phyloP scores from a whole-genome alignment of 2,113 vertebrate genomes.

The Lutjanus erythropterus region DNA sequence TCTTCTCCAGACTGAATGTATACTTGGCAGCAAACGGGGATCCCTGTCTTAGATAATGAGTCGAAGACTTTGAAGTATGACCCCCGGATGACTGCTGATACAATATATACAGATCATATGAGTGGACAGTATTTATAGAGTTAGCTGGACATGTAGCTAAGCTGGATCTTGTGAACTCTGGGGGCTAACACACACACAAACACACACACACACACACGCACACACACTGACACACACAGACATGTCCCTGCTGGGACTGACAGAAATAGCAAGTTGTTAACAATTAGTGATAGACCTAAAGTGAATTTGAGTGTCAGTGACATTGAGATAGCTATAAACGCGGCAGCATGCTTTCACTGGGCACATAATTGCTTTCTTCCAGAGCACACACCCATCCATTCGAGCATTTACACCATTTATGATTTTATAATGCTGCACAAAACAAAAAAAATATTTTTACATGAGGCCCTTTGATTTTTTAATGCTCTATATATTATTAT shows the following conservation, averaged over 20 bases:
- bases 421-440: neutral
- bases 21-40: slow-evolving; percentile 55
- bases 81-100: slow-evolving; percentile 64
- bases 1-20: slow-evolving; percentile 31
- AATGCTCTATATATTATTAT: too few species aligned
- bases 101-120: slow-evolving; percentile 69
- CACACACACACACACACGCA: slow-evolving; percentile 28
- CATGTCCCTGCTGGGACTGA: slow-evolving; percentile 50
- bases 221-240: slow-evolving; percentile 2
- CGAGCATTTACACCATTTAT: neutral
- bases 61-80: slow-evolving; percentile 61
- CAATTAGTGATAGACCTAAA: slow-evolving; percentile 64
- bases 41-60: slow-evolving; percentile 68
- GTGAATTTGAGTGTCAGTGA: slow-evolving; percentile 47
- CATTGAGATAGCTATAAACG: slow-evolving; percentile 41
- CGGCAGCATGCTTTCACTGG: slow-evolving; percentile 15
- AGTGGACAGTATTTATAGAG: slow-evolving; percentile 74
- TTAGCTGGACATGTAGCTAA: slow-evolving; percentile 60
- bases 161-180: slow-evolving; percentile 56
- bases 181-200: slow-evolving; percentile 41
- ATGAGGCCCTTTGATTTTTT: too few species aligned
- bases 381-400: neutral
- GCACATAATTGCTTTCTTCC: neutral
- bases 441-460: neutral
- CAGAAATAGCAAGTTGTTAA: slow-evolving; percentile 67